phyloP scores from a whole-genome alignment of 2,797 vertebrate species.

The Rhincodon typus region DNA sequence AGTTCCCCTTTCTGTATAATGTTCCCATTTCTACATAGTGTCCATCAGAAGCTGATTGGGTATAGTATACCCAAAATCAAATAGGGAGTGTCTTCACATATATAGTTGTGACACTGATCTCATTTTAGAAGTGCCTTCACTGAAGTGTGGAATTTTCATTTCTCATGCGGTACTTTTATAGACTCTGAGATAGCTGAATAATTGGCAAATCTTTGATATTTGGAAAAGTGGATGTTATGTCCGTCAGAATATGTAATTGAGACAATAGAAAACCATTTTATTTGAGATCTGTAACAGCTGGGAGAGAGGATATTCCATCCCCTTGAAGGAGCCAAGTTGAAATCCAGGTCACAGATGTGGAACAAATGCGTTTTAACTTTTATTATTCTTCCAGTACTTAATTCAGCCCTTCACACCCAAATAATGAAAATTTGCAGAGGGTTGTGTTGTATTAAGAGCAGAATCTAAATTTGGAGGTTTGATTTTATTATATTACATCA shows the following conservation, averaged over 20 bases:
- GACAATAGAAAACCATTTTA: conserved; percentile 9
- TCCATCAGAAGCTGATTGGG: background rate
- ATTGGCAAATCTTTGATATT: background rate
- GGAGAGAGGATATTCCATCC: conserved; percentile 8
- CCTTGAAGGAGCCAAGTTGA: background rate
- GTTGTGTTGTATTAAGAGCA: background rate
- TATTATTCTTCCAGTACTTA: background rate
- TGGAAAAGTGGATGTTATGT: background rate
- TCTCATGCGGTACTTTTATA: background rate
- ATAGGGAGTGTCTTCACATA: background rate
- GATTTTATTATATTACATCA: background rate
- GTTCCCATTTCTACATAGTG: background rate
- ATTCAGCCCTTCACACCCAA: background rate
- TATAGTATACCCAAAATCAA: background rate
- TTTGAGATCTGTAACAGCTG: background rate
- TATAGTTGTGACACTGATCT: background rate
- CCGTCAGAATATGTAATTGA: background rate
- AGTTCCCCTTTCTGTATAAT: background rate
- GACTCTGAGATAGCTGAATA: background rate
- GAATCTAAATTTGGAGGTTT: background rate
- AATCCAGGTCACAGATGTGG: conserved; percentile 5
- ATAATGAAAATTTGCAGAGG: background rate
- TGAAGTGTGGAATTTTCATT: conserved; percentile 17
- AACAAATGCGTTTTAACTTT: background rate
- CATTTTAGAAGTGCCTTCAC: background rate